These are phyloP conservation scores for Struthio camelus DNA, from an alignment of 2,113 vertebrate genomes.

Conservation along the genomic window DNA sequence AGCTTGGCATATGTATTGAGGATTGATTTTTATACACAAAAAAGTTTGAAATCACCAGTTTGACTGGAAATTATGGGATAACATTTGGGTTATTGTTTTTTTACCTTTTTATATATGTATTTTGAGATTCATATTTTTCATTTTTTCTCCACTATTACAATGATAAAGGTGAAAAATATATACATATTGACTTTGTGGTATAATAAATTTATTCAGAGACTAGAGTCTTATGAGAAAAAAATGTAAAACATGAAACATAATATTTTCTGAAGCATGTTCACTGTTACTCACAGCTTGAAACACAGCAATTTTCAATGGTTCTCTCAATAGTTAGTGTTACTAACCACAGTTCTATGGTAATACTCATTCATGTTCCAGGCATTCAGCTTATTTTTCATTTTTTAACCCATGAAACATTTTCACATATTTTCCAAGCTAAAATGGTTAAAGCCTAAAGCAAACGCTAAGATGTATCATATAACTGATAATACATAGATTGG, in stretches of 20 bases:
- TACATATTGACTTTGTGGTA: neutral
- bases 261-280: neutral
- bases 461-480: neutral
- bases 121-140: neutral
- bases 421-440: neutral
- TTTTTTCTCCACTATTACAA: neutral
- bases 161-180: neutral
- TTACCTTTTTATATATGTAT: neutral
- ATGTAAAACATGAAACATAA: neutral
- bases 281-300: neutral
- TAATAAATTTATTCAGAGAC: neutral
- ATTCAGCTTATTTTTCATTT: neutral
- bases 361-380: neutral
- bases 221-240: neutral
- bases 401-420: neutral
- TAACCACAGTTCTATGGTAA: neutral
- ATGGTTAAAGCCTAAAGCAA: neutral
- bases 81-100: neutral
- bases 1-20: neutral
- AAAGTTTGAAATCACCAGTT: neutral
- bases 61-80: neutral
- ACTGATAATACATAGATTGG: neutral
- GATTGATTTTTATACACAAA: neutral
- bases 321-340: neutral
- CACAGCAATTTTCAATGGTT: neutral